Evolutionary conservation across 2,888 invertebrate genomes (phyloP), one percentile per base, ranked within the genome.

Genomic region (Zygothrica quintamaculata): DNA sequence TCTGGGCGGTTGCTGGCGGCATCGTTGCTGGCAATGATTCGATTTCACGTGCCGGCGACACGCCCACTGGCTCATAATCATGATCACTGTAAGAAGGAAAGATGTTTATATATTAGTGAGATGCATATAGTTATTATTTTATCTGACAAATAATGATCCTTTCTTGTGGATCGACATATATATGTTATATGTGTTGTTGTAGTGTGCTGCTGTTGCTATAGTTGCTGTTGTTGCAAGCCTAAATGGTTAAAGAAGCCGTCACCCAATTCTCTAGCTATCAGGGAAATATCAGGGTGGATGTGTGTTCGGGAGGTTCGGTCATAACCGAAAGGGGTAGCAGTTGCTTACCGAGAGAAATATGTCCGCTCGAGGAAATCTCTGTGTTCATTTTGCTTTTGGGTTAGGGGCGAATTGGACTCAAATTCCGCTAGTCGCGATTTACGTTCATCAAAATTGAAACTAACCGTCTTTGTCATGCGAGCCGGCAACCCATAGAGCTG

Each of bases 51-150:
- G 69, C 71, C 78, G 61, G 73, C 67, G 95, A 95, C 84, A 95
- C 94, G 89, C 95, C 95, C 90, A 97, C 95, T 81, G 96, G 96
- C 93, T 97, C 97, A 92, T 97, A 97, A 92, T 97, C 96, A 94
- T 97, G 97, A 93, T 97, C 97, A 93, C 97, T 97, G 93, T 84
- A 94, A 94, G 79, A 78, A 88, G 40, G 33, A 31, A n/a, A 15
- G 29, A n/a, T n/a, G 1, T 5, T 31, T 22, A 42, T 15, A 26
- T 37, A 40, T 44, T 9, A 44, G 8, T 47, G 18, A n/a, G 18
- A 58, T 65, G 44, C 44, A 31, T 37, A 40, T 39, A 50, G 58
- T 61, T 16, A 42, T 33, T 22, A 26, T 31, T 13, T 12, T 5
- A 3, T 12, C 13, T 5, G 22, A 53, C 22, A 51, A 8, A 42